Base-by-base conservation (phyloP, 2,888 invertebrate genomes). In the Flexamia atlantica region DNA sequence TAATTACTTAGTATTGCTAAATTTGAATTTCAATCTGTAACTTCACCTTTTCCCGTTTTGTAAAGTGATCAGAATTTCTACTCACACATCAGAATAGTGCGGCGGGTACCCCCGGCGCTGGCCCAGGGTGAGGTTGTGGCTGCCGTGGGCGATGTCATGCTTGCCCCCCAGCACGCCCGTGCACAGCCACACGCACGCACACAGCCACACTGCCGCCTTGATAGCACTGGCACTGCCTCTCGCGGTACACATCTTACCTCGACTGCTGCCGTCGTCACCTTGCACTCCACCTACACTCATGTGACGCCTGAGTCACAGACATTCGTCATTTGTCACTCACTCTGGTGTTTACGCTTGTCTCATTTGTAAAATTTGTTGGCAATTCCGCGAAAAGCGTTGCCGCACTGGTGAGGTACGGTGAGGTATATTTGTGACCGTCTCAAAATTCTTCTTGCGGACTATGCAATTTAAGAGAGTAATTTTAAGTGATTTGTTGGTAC, bases 91-190 rank as follows among this genome's bases (percentile, higher is more conserved):
- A 5, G 40, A 20, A 10, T 36, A 42, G 23, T 74, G 23, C 9
- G 36, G 20, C 5, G 40, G 42, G 23, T 12, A n/a, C n/a, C 36
- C 23, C 42, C n/a, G 2, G 20, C 81, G n/a, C 25, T 32, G 17
- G 2, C 81, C 81, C 23, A 40, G 14, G 25, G 40, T 81, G 28
- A 81, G 64, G n/a, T 81, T 81, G 42, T 64, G 81, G 12, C 40
- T 36, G 0, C 81, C 81, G 17, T 81, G 12, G 14, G 40, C 53
- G 2, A 20, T n/a, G 20, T 81, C 68, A 40, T 25, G 40, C 50
- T 50, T 40, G 5, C 28, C 46, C 14, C 74, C 23, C 42, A 14
- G 12, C 1, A 40, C 46, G 9, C 20, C 40, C n/a, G 23, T 10
- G 10, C 7, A 7, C 25, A 42, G 42, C 23, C n/a, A 20, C 74